Conservation (phyloP, 2,888 invertebrate species). For the Hipparchia semele region DNA sequence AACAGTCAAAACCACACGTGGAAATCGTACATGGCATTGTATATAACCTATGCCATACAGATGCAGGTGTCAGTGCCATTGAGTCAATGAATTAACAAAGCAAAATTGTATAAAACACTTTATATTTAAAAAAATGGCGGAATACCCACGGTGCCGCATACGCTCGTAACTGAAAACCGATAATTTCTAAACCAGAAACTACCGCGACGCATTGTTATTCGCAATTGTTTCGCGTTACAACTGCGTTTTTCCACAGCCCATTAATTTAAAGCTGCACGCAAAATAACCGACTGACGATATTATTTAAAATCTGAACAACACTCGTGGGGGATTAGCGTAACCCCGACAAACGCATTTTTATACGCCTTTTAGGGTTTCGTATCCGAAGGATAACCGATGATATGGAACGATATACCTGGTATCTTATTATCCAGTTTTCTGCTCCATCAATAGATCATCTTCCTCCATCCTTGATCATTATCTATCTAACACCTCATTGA, state of each 20-base stretch:
- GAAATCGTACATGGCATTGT: no score
- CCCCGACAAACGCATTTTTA: no score
- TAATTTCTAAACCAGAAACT: conserved; percentile 20
- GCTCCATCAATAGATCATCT: no score
- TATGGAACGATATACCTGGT: no score
- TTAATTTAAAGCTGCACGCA: conserved; percentile 10
- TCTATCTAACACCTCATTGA: no score
- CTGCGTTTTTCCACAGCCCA: conserved; percentile 26
- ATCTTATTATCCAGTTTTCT: no score
- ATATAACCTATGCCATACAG: not conserved
- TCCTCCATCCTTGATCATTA: no score
- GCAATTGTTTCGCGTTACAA: conserved; percentile 29
- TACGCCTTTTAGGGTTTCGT: no score
- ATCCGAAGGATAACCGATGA: no score
- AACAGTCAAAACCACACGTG: no score
- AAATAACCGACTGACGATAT: not conserved
- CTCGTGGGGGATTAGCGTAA: no score
- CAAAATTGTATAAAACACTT: not conserved
- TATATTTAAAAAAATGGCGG: not conserved
- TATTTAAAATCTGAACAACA: not conserved
- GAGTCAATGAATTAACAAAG: not conserved
- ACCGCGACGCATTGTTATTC: conserved; percentile 4
- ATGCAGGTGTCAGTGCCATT: not conserved
- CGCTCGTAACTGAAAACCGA: conserved; percentile 8
- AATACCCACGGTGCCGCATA: not conserved